phyloP scores from a whole-genome alignment of 30 jellyfish, hydroid and myxozoan genomes.

The Hydra vulgaris region DNA sequence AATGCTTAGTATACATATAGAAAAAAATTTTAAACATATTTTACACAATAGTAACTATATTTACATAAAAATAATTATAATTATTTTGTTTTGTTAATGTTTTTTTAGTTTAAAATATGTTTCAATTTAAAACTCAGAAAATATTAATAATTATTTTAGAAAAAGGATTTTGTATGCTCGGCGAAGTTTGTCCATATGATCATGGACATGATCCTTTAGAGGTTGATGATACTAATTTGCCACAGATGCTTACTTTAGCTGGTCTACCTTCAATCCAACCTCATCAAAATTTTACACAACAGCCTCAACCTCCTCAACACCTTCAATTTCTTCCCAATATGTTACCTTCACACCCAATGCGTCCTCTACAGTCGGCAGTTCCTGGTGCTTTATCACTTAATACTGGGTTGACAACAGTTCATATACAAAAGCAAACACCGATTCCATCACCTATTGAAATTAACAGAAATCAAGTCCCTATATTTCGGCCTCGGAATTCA shows the following conservation, averaged over 20 bases:
- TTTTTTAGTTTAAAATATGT: too few relatives aligned
- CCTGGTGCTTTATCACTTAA: constrained; percentile 34
- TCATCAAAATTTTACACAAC: constrained; percentile 23
- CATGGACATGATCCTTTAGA: constrained; percentile 94
- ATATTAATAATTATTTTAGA: too few relatives aligned
- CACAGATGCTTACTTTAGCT: constrained; percentile 58
- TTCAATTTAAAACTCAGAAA: too few relatives aligned
- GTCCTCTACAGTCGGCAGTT: constrained; percentile 43
- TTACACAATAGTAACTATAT: too few relatives aligned
- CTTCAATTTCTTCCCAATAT: constrained; percentile 47
- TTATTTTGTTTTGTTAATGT: too few relatives aligned
- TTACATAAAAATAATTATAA: too few relatives aligned
- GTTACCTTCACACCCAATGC: constrained; percentile 46
- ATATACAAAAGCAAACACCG: constrained; percentile 76
- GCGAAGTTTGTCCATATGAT: constrained; percentile 86
- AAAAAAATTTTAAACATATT: too few relatives aligned
- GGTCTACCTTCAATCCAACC: constrained; percentile 55
- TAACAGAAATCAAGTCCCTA: constrained; percentile 27
- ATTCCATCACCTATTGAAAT: constrained; percentile 78
- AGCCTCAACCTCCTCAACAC: constrained; percentile 31
- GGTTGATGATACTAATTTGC: constrained; percentile 61
- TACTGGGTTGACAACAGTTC: constrained; percentile 75
- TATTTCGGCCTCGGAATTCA: constrained; percentile 38
- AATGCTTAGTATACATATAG: too few relatives aligned
- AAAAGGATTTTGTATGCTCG: constrained; percentile 88